These are phyloP conservation scores for Oligia strigilis DNA, from an alignment of 2,888 invertebrate species.

Conservation along the genomic window DNA sequence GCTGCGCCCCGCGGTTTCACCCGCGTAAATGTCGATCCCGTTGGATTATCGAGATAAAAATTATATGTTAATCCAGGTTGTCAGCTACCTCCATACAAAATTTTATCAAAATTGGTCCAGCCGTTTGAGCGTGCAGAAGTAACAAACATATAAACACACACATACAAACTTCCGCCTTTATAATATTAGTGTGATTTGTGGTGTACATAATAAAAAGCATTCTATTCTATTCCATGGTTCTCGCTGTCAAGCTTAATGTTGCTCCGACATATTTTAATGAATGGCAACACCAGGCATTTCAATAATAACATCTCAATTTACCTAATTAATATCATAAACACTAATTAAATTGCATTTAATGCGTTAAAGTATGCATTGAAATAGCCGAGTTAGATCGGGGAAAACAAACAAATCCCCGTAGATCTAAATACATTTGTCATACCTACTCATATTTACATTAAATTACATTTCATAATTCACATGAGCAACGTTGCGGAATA, in stretches of 20 bases:
- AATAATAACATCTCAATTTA: neutral
- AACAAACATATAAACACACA: no score
- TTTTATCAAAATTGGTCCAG: no score
- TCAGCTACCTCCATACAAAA: no score
- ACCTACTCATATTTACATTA: neutral
- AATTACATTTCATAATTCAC: slow-evolving; percentile 59
- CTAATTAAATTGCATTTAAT: slow-evolving; percentile 19
- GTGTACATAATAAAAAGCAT: no score
- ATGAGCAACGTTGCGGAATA: slow-evolving; percentile 62
- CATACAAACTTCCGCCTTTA: no score
- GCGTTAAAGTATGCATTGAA: slow-evolving; percentile 33
- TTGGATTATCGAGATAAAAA: no score
- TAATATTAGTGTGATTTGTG: no score
- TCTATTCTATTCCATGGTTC: neutral
- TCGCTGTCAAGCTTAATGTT: neutral
- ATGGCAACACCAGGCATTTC: neutral
- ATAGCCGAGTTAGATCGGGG: slow-evolving; percentile 19
- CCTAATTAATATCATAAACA: neutral
- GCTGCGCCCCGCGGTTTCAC: no score
- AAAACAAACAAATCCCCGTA: slow-evolving; percentile 50
- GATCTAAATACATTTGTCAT: slow-evolving; percentile 47
- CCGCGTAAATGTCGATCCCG: no score
- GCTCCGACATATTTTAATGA: neutral
- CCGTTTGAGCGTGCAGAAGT: no score
- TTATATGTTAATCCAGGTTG: no score